These are phyloP conservation scores for Atherinosoma microstoma DNA, from an alignment of 2,797 vertebrate genomes.

Conservation along the genomic window DNA sequence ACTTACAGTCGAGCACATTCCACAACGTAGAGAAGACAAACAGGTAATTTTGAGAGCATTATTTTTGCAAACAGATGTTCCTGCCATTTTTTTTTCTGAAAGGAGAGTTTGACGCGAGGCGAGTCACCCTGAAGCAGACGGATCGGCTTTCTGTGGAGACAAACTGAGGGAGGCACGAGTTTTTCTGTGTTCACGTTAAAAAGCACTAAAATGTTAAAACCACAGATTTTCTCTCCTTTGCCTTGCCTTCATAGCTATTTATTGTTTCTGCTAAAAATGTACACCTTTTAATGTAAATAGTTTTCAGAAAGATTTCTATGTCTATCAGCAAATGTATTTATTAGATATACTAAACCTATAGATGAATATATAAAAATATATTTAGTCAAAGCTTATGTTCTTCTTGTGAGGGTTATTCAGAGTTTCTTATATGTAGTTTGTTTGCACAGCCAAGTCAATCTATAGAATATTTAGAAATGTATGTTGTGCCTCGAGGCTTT, in stretches of 20 bases:
- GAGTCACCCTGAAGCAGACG: slow-evolving; percentile 29
- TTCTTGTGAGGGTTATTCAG: slow-evolving; percentile 76
- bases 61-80: slow-evolving; percentile 39
- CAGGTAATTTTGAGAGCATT: slow-evolving; percentile 41
- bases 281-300: slow-evolving; percentile 83
- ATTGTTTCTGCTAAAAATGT: slow-evolving; percentile 76
- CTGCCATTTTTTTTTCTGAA: slow-evolving; percentile 38
- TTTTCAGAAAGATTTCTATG: slow-evolving; percentile 81
- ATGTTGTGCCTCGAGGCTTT: slow-evolving; percentile 75
- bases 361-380: slow-evolving; percentile 78
- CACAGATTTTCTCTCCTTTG: slow-evolving; percentile 59
- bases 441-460: slow-evolving; percentile 78
- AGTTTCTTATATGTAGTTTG: slow-evolving; percentile 77
- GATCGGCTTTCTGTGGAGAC: slow-evolving; percentile 30
- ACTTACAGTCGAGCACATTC: slow-evolving; percentile 72
- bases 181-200: slow-evolving; percentile 35
- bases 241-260: slow-evolving; percentile 74
- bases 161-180: not conserved
- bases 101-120: slow-evolving; percentile 19
- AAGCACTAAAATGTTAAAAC: slow-evolving; percentile 41
- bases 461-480: slow-evolving; percentile 73
- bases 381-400: slow-evolving; percentile 82
- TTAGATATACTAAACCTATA: slow-evolving; percentile 84
- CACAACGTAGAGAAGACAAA: slow-evolving; percentile 54
- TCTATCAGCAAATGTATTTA: slow-evolving; percentile 86